Conservation (phyloP, 1,140 invertebrate genomes). For the Ips typographus region DNA sequence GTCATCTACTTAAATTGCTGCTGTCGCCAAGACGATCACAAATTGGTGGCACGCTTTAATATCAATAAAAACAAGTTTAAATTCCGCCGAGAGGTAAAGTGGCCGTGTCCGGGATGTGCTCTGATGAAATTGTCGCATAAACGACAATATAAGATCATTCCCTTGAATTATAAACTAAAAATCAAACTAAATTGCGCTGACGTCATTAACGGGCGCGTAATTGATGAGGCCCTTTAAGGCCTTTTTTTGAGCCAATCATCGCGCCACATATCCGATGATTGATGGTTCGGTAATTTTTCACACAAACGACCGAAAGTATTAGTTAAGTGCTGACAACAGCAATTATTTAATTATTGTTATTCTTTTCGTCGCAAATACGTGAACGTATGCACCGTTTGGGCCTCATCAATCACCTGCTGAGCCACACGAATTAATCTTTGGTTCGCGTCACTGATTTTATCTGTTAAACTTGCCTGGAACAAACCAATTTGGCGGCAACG, state of each 20-base stretch:
- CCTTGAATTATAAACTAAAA: too few relatives aligned
- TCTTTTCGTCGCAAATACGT: too few relatives aligned
- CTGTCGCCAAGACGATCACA: constrained; percentile 26
- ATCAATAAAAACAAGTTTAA: constrained; percentile 33
- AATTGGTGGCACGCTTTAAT: constrained; percentile 34
- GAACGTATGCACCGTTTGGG: too few relatives aligned
- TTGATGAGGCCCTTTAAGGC: too few relatives aligned
- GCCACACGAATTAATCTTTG: too few relatives aligned
- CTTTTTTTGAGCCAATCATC: too few relatives aligned
- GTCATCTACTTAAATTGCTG: constrained; percentile 24
- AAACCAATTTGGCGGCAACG: too few relatives aligned
- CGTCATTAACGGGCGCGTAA: too few relatives aligned
- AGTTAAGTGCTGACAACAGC: constrained; percentile 36
- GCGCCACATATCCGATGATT: constrained; percentile 6
- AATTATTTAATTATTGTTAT: constrained; percentile 33
- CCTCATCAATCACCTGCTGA: too few relatives aligned
- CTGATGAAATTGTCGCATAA: constrained; percentile 31
- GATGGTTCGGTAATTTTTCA: constrained; percentile 28
- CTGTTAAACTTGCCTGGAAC: too few relatives aligned
- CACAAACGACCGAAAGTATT: constrained; percentile 35
- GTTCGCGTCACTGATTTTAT: too few relatives aligned
- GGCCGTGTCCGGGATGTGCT: constrained; percentile 30
- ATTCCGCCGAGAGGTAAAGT: constrained; percentile 31
- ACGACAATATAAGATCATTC: not conserved
- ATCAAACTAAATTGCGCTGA: too few relatives aligned